Conservation (phyloP, 2,888 invertebrate genomes). For the Byasa hedistus region DNA sequence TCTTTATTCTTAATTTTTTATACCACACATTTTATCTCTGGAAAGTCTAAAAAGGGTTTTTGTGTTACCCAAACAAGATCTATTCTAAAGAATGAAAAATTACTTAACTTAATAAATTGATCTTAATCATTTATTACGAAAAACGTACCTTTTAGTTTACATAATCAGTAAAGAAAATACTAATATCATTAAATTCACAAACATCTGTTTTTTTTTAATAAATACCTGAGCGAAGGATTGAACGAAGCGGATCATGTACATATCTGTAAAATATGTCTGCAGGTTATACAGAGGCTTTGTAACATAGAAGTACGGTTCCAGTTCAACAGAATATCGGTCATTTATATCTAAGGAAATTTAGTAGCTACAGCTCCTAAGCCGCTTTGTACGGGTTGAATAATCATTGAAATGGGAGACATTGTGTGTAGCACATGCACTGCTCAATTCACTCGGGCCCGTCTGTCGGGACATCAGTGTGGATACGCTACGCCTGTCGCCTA, state of each 20-base stretch:
- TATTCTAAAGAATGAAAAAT: background rate
- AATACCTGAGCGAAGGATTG: too few relatives aligned
- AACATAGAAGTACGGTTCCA: constrained; percentile 33
- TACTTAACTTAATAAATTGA: background rate
- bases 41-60: constrained; percentile 20
- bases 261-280: background rate
- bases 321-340: constrained; percentile 38
- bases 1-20: constrained; percentile 55
- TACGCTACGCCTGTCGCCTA: constrained; percentile 38
- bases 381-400: constrained; percentile 59
- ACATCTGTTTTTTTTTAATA: too few relatives aligned
- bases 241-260: background rate
- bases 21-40: constrained; percentile 34
- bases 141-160: too few relatives aligned
- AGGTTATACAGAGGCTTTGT: constrained; percentile 25
- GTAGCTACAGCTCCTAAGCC: constrained; percentile 46
- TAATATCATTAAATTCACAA: too few relatives aligned
- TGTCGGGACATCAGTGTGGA: constrained; percentile 36
- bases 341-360: constrained; percentile 40
- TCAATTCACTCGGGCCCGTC: constrained; percentile 43
- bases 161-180: too few relatives aligned
- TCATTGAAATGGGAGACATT: constrained; percentile 50
- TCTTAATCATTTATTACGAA: too few relatives aligned
- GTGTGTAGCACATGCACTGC: constrained; percentile 43
- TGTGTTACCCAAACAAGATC: background rate